These are phyloP conservation scores for Rutilus rutilus DNA, from an alignment of 2,113 vertebrate genomes.

Conservation along the genomic window DNA sequence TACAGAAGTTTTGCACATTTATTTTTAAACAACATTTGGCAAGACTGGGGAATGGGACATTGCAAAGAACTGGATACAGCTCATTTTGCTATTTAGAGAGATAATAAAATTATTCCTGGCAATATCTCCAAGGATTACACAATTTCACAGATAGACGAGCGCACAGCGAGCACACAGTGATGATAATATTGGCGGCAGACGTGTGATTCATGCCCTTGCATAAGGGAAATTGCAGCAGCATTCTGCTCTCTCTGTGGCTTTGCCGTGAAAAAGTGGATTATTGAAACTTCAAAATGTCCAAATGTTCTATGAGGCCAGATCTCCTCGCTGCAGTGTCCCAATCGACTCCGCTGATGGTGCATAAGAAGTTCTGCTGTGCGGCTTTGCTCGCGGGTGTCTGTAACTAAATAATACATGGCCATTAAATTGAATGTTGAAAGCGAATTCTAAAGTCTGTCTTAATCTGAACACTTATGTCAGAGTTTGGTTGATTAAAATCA, in stretches of 20 bases:
- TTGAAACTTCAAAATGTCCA: constrained; percentile 38
- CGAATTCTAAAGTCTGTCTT: background rate
- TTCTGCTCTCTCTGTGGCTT: constrained; percentile 38
- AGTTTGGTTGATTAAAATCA: constrained; percentile 18
- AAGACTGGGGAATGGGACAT: constrained; percentile 42
- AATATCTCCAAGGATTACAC: constrained; percentile 61
- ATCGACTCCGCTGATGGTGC: background rate
- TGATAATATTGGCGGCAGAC: constrained; percentile 56
- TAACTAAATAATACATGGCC: constrained; percentile 29
- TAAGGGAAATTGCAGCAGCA: constrained; percentile 36
- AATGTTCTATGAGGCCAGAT: background rate
- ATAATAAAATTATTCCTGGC: constrained; percentile 59
- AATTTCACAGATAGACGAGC: constrained; percentile 63
- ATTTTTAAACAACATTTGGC: constrained; percentile 54
- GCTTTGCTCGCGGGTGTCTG: background rate
- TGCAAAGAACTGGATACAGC: constrained; percentile 41
- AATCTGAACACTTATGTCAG: background rate
- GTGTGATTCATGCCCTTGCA: constrained; percentile 54
- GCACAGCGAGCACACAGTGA: constrained; percentile 52
- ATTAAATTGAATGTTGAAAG: constrained; percentile 29
- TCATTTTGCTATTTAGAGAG: constrained; percentile 58
- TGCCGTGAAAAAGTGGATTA: constrained; percentile 49
- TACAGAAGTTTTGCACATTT: constrained; percentile 47
- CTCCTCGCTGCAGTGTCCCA: constrained; percentile 23
- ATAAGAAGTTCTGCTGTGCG: background rate